Conservation (phyloP, 2,797 vertebrate genomes). For the Vireo griseus region DNA sequence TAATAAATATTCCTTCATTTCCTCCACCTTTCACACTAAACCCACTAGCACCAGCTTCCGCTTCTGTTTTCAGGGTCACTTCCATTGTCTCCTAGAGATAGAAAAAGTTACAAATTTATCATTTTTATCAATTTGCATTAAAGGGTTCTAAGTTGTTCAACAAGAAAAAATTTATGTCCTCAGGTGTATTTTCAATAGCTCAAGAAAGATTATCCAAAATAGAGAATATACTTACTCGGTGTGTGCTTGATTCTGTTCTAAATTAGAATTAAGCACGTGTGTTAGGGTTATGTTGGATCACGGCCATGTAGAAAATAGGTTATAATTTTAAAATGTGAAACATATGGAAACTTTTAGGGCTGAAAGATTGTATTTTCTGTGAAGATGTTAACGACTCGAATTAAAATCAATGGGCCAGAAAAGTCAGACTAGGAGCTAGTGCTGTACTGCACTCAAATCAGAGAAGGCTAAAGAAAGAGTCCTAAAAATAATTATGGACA, state of each 20-base stretch:
- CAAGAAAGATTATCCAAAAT: neutral
- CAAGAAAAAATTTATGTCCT: neutral
- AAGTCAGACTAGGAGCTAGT: neutral
- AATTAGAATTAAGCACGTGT: neutral
- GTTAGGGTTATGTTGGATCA: neutral
- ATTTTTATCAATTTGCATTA: neutral
- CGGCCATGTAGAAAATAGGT: neutral
- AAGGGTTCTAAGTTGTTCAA: neutral
- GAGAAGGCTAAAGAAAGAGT: neutral
- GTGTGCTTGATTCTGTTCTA: neutral
- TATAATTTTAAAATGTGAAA: neutral
- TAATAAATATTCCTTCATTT: slow-evolving; percentile 88
- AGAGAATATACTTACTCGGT: neutral
- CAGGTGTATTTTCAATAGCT: neutral
- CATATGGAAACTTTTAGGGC: neutral
- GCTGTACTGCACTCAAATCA: neutral
- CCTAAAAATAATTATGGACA: neutral
- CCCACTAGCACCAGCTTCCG: slow-evolving; percentile 85
- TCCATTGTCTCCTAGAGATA: slow-evolving; percentile 78
- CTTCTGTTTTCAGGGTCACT: slow-evolving; percentile 85
- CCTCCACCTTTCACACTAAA: slow-evolving; percentile 88
- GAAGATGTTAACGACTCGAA: neutral
- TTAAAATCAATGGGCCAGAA: neutral
- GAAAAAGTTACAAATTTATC: neutral
- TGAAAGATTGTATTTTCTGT: neutral